Evolutionary conservation across 2,797 vertebrate genomes (phyloP), one percentile per base, ranked within the genome.

Genomic region (Epinephelus malabaricus): DNA sequence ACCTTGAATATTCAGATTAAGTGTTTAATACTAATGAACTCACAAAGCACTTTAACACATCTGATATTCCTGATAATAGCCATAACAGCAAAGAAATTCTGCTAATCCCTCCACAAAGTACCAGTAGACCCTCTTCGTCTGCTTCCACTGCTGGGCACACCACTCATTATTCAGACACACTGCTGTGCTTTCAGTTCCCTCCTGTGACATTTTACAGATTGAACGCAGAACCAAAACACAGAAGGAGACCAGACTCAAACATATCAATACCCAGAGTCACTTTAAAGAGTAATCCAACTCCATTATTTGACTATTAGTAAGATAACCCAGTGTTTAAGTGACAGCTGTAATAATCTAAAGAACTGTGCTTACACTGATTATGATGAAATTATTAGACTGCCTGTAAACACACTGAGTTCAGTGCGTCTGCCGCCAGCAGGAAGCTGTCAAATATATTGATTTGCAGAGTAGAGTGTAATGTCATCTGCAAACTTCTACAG

Each of bases 361-460:
- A 34, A 25, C 30, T 53, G 21, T 9, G 14, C 9, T 45, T 62
- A 17, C 19, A 25, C 5, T 63, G 45, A 60, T 77, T 66, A 21
- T 49, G 60, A 77, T 53, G 8, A 30, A n/a, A 73, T 21, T 34
- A 46, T 47, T 3, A 15, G 43, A 27, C 3, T 56, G 49, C 40
- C 17, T 58, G 66, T 72, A 74, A 79, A 69, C 55, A 56, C 23
- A 17, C 59, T 1, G 3, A 63, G 19, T 14, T 34, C 23, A 2
- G 10, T 55, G n/a, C 38, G 12, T 45, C 14, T 18, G 19, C 46
- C 45, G 27, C 19, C 5, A 54, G 38, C 45, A 47, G 54, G 23
- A 69, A 65, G 66, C 45, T 60, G 63, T 76, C 79, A 56, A 25
- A 67, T 21, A 49, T 54, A 67, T 69, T 51, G 62, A 78, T 81